A percentile compares a stretch with the other conserved stretches of the same genome.
Evolutionary conservation across 2,113 vertebrate genomes (phyloP).

Genomic region (Tiliqua scincoides): DNA sequence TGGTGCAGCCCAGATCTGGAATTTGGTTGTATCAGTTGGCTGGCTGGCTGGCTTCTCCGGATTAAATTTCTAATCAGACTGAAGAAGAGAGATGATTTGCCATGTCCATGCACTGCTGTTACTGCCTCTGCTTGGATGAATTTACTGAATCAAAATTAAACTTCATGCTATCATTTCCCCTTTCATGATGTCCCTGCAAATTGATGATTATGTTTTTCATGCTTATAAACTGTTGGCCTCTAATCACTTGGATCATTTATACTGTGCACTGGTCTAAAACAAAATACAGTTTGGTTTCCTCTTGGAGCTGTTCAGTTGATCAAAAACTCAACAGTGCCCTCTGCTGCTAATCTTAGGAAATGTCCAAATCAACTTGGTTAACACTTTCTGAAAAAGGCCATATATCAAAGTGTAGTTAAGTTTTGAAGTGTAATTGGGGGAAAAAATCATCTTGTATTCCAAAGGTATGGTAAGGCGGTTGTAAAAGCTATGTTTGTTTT

Average conservation of each 20-base stretch:
- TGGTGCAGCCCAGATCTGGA: constrained; percentile 46
- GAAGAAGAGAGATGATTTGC: constrained; percentile 37
- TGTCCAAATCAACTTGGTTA: background rate
- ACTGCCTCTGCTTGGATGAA: constrained; percentile 43
- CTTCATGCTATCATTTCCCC: constrained; percentile 44
- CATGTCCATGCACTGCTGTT: constrained; percentile 32
- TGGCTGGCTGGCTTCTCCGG: constrained; percentile 39
- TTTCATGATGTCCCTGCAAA: constrained; percentile 57
- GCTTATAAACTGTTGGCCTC: constrained; percentile 50
- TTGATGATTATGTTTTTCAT: constrained; percentile 48
- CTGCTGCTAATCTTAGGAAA: constrained; percentile 62
- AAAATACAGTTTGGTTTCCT: constrained; percentile 8
- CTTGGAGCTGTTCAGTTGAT: constrained; percentile 4
- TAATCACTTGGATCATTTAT: constrained; percentile 51
- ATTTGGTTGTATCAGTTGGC: constrained; percentile 35
- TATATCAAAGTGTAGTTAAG: background rate
- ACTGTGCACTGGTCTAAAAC: constrained; percentile 42
- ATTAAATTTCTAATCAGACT: constrained; percentile 56
- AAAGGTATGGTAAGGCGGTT: background rate
- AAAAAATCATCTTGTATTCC: background rate
- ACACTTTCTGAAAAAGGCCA: background rate
- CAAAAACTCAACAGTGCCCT: constrained; percentile 71
- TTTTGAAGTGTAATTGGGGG: background rate
- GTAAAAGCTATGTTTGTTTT: background rate
- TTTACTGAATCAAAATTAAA: constrained; percentile 57